Conservation (phyloP, 1,140 invertebrate species). For the Cotesia chilonis region DNA sequence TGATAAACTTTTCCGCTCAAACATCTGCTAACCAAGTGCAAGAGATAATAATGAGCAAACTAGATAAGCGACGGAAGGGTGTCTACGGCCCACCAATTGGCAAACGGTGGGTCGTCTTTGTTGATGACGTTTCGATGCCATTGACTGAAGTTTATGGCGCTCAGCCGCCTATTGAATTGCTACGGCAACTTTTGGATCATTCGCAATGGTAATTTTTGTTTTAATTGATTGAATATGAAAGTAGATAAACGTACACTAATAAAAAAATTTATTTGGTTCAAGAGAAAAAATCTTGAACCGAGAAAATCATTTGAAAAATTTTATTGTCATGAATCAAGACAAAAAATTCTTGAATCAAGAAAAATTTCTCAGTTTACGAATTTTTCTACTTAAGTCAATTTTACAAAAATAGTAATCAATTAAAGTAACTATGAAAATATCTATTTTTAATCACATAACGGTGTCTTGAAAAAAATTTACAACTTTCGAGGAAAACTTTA, state of each 20-base stretch:
- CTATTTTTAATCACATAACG: too few relatives aligned
- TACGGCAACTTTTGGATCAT: slow-evolving; percentile 91
- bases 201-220: slow-evolving; percentile 73
- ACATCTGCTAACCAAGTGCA: slow-evolving; percentile 93
- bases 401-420: too few relatives aligned
- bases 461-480: not conserved
- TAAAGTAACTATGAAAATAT: too few relatives aligned
- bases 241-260: slow-evolving; percentile 26
- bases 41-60: slow-evolving; percentile 94
- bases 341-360: too few relatives aligned
- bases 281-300: slow-evolving; percentile 7
- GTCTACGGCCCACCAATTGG: slow-evolving; percentile 91
- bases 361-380: too few relatives aligned
- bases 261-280: not conserved
- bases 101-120: slow-evolving; percentile 89
- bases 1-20: slow-evolving; percentile 94
- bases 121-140: slow-evolving; percentile 95
- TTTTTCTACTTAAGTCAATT: too few relatives aligned
- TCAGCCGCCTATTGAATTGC: slow-evolving; percentile 90
- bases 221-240: not conserved
- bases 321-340: too few relatives aligned
- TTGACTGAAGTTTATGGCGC: slow-evolving; percentile 87
- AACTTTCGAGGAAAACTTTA: too few relatives aligned
- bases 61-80: slow-evolving; percentile 93
- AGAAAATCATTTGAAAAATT: too few relatives aligned